phyloP scores from a whole-genome alignment of 2,888 invertebrate species.

The Temnothorax rugatulus region DNA sequence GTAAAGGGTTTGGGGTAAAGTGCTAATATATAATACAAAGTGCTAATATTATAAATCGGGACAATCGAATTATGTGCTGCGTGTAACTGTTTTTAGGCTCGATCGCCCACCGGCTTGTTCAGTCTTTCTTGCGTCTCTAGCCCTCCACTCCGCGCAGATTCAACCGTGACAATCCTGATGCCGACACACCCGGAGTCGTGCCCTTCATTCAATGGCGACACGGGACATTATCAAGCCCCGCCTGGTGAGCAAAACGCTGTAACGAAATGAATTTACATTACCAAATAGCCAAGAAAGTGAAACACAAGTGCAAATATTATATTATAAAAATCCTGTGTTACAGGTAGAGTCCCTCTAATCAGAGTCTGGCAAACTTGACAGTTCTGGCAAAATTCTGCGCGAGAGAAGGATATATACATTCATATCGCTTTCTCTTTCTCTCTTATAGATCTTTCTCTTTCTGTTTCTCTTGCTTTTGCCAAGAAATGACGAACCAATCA shows the following conservation, averaged over 20 bases:
- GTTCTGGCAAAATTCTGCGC: no score
- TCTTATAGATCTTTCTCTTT: no score
- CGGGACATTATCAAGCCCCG: slow-evolving; percentile 83
- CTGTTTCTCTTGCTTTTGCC: no score
- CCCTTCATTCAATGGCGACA: slow-evolving; percentile 82
- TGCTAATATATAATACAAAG: slow-evolving; percentile 69
- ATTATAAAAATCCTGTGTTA: not conserved
- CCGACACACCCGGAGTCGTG: slow-evolving; percentile 38
- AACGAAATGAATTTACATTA: slow-evolving; percentile 62
- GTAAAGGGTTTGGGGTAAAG: slow-evolving; percentile 58
- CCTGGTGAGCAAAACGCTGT: slow-evolving; percentile 91
- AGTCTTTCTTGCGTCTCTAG: slow-evolving; percentile 80
- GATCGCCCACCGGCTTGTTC: slow-evolving; percentile 76
- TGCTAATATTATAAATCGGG: slow-evolving; percentile 70
- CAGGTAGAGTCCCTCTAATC: not conserved
- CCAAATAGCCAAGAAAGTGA: not conserved
- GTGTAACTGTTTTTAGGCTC: slow-evolving; percentile 77
- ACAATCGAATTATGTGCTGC: slow-evolving; percentile 75
- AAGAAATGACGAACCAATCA: no score
- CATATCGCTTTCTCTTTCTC: no score
- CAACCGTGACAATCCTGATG: slow-evolving; percentile 64
- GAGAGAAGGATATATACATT: no score
- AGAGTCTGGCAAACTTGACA: no score
- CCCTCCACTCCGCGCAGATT: slow-evolving; percentile 52
- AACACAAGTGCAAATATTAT: not conserved